phyloP scores from a whole-genome alignment of 2,113 vertebrate genomes.

The Micronisus gabar region DNA sequence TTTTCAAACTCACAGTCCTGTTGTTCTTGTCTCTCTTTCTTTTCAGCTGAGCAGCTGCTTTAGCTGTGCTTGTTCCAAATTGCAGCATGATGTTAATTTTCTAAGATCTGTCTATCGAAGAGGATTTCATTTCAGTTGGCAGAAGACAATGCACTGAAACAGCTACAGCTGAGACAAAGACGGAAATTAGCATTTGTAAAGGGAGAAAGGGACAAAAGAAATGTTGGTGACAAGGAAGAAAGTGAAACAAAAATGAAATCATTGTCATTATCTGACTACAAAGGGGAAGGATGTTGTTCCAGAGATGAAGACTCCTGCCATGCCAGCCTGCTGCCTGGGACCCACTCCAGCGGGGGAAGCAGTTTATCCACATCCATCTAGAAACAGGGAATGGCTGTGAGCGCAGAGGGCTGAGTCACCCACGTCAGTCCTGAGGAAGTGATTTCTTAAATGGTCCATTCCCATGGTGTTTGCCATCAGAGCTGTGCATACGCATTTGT shows the following conservation, averaged over 20 bases:
- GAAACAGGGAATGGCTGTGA: background rate
- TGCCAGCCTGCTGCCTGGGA: background rate
- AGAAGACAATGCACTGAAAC: constrained; percentile 41
- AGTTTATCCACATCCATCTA: background rate
- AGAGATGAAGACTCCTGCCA: background rate
- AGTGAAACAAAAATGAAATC: constrained; percentile 43
- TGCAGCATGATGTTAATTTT: constrained; percentile 12
- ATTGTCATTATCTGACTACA: constrained; percentile 2
- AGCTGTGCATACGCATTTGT: background rate
- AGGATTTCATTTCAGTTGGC: constrained; percentile 26
- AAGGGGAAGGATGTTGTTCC: background rate
- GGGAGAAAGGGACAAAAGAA: constrained; percentile 30
- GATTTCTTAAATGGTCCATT: background rate
- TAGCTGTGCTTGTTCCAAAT: constrained; percentile 21
- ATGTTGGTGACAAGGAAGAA: constrained; percentile 42
- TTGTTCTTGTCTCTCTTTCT: background rate
- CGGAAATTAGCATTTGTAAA: constrained; percentile 46
- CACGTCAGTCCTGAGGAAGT: background rate
- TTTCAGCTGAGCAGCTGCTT: constrained; percentile 32
- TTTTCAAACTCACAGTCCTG: background rate
- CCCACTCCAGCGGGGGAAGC: background rate
- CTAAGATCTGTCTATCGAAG: constrained; percentile 15
- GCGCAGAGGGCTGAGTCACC: rapidly evolving
- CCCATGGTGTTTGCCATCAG: background rate
- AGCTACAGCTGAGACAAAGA: constrained; percentile 25